Evolutionary conservation across 2,888 invertebrate genomes (phyloP), one percentile per base, ranked within the genome.

Genomic region (Pasiphila rectangulata): DNA sequence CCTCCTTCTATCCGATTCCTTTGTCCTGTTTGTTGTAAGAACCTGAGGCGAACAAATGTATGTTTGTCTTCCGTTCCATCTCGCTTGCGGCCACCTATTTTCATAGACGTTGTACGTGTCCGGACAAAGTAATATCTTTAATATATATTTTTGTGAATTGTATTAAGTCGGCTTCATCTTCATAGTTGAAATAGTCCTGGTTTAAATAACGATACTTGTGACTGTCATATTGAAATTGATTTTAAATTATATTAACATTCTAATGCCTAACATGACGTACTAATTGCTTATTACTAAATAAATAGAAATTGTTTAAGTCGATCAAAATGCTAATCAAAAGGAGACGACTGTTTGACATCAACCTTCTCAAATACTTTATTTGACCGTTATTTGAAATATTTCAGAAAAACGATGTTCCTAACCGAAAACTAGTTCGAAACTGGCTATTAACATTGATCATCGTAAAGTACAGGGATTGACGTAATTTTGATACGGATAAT

Each of bases 1-100:
- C 72, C 66, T 61, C 64, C 70, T 75, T 73, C 64, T 72, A 76
- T 72, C 63, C 69, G 72, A 72, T 80, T 73, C 72, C 74, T 77
- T 79, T 76, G 72, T 75, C 66, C 71, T 72, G 71, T 75, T 78
- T 75, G 71, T 76, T 67, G 66, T 67, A 60, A 70, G 61, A 67
- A 68, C 71, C 72, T 59, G 67, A 64, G 72, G 69, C 68, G 66
- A 61, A 75, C 66, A 75, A 75, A 78, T 74, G 72, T 75, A 62
- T 75, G 71, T 73, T 75, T 74, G 72, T 61, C 57, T 57, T 55
- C 54, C 41, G 32, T 41, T 35, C 16, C 38, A 47, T 49, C 35
- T 42, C 38, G 45, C 45, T 36, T 62, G 51, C 55, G 65, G 68
- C 63, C 52, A 57, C 61, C 58, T 63, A 70, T 69, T 73, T 72